Evolutionary conservation across 2,888 invertebrate species (phyloP).

Genomic region (Sphaerophoria rueppellii): DNA sequence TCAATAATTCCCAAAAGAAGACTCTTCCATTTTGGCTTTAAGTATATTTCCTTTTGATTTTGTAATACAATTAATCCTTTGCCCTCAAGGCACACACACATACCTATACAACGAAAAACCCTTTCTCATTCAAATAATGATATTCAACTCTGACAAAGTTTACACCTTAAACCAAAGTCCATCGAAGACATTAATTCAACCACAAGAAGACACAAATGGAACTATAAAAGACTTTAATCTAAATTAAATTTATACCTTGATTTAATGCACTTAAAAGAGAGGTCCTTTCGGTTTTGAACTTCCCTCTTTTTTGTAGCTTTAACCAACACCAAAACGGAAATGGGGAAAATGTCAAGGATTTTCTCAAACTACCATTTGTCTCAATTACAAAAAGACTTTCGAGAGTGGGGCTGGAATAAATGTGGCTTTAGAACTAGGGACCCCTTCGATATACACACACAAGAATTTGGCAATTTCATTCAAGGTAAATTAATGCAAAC

Average conservation of each 20-base stretch:
- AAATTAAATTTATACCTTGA: constrained; percentile 63
- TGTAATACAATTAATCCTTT: constrained; percentile 5
- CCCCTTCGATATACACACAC: background rate
- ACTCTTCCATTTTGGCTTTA: too few relatives aligned
- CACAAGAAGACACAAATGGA: constrained; percentile 25
- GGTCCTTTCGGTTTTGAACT: constrained; percentile 18
- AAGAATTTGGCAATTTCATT: constrained; percentile 61
- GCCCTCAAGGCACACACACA: background rate
- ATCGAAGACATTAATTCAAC: constrained; percentile 43
- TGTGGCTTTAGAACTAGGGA: constrained; percentile 50
- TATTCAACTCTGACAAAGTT: background rate
- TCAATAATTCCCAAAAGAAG: background rate
- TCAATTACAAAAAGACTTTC: constrained; percentile 45
- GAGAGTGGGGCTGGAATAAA: constrained; percentile 17
- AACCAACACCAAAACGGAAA: constrained; percentile 6
- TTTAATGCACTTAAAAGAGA: constrained; percentile 50
- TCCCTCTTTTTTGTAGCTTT: constrained; percentile 5
- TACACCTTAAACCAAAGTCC: constrained; percentile 1
- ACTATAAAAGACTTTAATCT: constrained; percentile 55
- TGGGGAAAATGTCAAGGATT: constrained; percentile 27
- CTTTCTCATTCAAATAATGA: constrained; percentile 4
- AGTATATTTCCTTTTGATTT: too few relatives aligned
- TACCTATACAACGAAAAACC: background rate
- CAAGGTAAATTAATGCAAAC: constrained; percentile 72
- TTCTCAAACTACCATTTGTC: constrained; percentile 57